Evolutionary conservation across 2,888 invertebrate species (phyloP).

Genomic region (Xanthia togata): DNA sequence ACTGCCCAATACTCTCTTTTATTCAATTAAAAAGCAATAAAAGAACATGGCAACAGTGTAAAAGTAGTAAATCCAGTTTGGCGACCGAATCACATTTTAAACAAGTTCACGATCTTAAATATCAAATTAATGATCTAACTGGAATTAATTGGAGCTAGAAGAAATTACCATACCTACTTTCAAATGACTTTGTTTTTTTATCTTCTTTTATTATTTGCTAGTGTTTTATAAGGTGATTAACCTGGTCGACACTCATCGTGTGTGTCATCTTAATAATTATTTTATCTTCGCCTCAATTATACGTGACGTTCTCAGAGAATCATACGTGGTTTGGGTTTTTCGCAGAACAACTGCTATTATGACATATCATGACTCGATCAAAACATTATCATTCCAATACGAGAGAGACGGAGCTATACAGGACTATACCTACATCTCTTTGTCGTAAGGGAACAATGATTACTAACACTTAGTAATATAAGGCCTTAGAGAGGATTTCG

Average conservation of each 20-base stretch:
- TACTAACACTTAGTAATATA: too few species aligned
- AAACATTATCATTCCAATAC: background rate
- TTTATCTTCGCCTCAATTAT: constrained; percentile 23
- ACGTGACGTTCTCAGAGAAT: constrained; percentile 24
- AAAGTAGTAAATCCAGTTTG: constrained; percentile 38
- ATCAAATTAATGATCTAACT: constrained; percentile 14
- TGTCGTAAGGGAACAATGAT: background rate
- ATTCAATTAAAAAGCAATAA: constrained; percentile 15
- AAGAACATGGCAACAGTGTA: background rate
- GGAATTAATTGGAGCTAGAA: constrained; percentile 22
- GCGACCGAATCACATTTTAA: constrained; percentile 19
- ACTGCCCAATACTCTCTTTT: constrained; percentile 3
- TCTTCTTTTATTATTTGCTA: background rate
- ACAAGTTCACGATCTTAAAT: constrained; percentile 20
- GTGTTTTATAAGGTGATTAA: constrained; percentile 26
- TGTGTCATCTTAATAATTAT: constrained; percentile 18
- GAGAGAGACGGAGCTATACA: background rate
- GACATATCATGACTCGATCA: background rate
- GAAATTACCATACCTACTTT: constrained; percentile 19
- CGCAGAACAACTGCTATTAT: background rate
- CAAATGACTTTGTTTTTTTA: constrained; percentile 26
- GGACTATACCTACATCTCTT: background rate
- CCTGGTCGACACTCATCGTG: background rate
- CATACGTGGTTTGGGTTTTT: constrained; percentile 14
- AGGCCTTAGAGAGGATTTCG: background rate